phyloP scores from a whole-genome alignment of 2,797 vertebrate genomes.

The Spheniscus humboldti region DNA sequence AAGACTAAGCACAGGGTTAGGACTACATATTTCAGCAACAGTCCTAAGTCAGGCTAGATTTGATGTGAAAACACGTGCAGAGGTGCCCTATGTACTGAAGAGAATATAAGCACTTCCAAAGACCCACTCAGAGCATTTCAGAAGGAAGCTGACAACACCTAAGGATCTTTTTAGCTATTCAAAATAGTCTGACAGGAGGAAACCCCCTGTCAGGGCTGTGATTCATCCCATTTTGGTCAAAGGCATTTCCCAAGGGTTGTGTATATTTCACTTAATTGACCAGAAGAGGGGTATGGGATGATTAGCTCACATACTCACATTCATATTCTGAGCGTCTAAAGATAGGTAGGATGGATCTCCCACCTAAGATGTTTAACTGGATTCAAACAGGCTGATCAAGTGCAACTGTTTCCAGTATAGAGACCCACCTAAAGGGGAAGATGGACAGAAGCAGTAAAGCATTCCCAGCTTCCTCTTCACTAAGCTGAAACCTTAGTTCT shows the following conservation, averaged over 20 bases:
- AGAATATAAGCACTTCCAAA: neutral
- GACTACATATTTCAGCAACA: neutral
- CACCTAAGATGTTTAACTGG: neutral
- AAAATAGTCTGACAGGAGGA: neutral
- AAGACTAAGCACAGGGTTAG: neutral
- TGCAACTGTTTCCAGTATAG: neutral
- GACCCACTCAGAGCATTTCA: neutral
- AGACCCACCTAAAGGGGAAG: neutral
- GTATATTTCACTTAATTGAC: too few species aligned
- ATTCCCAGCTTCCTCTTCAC: neutral
- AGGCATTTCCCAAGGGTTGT: too few species aligned
- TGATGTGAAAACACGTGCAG: neutral
- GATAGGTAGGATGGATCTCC: neutral
- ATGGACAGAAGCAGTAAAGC: neutral
- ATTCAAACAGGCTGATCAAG: neutral
- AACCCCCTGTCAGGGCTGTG: neutral
- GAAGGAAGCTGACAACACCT: neutral
- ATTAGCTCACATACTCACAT: neutral
- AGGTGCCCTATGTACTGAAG: neutral
- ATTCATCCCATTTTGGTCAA: neutral
- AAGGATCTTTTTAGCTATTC: neutral
- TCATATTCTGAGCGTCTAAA: neutral
- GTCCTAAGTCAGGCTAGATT: neutral
- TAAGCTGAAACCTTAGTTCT: neutral
- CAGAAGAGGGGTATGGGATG: neutral